These are phyloP conservation scores for Resseliella maxima DNA, from an alignment of 2,888 invertebrate genomes.

Conservation along the genomic window DNA sequence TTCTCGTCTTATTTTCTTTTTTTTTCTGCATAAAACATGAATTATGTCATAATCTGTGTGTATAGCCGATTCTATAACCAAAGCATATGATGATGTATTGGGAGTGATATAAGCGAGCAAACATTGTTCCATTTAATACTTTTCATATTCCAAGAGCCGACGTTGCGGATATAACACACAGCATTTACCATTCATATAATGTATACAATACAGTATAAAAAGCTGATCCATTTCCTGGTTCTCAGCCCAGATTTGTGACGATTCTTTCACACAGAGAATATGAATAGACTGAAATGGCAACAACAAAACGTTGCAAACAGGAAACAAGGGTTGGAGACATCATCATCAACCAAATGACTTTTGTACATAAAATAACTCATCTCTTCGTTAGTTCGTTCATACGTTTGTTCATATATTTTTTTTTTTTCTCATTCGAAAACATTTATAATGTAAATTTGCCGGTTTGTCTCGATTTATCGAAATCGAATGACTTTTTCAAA, in stretches of 20 bases:
- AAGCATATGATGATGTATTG: neutral
- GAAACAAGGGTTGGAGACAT: slow-evolving; percentile 57
- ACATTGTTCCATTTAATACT: slow-evolving; percentile 49
- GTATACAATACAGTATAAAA: slow-evolving; percentile 57
- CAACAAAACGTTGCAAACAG: slow-evolving; percentile 56
- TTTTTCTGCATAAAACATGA: slow-evolving; percentile 45
- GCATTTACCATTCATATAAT: slow-evolving; percentile 4
- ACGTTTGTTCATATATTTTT: neutral
- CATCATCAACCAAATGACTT: slow-evolving; percentile 51
- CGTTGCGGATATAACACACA: slow-evolving; percentile 16
- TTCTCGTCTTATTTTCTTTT: neutral
- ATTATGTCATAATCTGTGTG: slow-evolving; percentile 48
- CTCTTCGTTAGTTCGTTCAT: neutral
- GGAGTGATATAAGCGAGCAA: neutral
- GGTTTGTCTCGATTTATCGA: slow-evolving; percentile 16
- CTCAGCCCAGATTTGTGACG: no score
- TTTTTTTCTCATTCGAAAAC: neutral
- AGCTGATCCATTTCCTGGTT: slow-evolving; percentile 59
- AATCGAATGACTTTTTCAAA: neutral
- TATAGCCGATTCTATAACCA: neutral
- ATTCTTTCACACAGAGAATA: no score
- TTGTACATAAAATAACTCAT: slow-evolving; percentile 37
- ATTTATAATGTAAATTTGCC: slow-evolving; percentile 10
- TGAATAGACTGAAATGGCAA: slow-evolving; percentile 8
- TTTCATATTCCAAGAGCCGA: neutral